Base-by-base conservation (phyloP, 2,797 vertebrate species). In the Microctenopoma stevenorrisi region DNA sequence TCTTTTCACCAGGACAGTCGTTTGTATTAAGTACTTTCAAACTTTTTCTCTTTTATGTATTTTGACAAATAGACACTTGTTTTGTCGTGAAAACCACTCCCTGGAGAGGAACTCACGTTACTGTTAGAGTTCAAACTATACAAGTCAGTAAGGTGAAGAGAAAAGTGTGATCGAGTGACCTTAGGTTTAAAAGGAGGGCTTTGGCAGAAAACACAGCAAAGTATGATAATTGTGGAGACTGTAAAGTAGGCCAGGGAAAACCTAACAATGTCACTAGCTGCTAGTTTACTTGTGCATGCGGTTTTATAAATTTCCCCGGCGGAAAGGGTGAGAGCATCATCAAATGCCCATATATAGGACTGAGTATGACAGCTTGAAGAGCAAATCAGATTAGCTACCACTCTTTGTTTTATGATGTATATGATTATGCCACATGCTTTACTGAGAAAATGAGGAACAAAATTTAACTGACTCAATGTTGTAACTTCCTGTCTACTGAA, bases 401-500 rank as follows among this genome's bases (percentile, higher is more conserved):
- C 3, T 18, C 8, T 7, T 10, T 22, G 8, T 10, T 22, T 44
- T 8, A 22, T 0, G 5, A 2, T 53, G 62, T 57, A 48, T 14
- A 56, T 10, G 5, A 16, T 14, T 26, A 60, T 64, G 55, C 11
- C 28, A 72, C 11, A 30, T 50, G 46, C 59, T 43, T 50, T 3
- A 18, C 7, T 16, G 40, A 58, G 5, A 77, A 79, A 86, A 79
- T 53, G 57, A 74, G 71, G 62, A 89, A 84, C 59, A 53, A 49
- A 46, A 12, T 63, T 10, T 16, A 58, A 69, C 33, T 0, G 13
- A 22, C 14, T 63, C 28, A 43, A 66, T 57, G 35, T 40, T 22
- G 61, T 37, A 68, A 86, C 64, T 84, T 85, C 84, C 69, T 65
- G 5, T 49, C 2, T 0, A 28, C 0, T 43, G 25, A 63, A 54